phyloP scores from a whole-genome alignment of 2,797 vertebrate genomes.

The Sciurus vulgaris region DNA sequence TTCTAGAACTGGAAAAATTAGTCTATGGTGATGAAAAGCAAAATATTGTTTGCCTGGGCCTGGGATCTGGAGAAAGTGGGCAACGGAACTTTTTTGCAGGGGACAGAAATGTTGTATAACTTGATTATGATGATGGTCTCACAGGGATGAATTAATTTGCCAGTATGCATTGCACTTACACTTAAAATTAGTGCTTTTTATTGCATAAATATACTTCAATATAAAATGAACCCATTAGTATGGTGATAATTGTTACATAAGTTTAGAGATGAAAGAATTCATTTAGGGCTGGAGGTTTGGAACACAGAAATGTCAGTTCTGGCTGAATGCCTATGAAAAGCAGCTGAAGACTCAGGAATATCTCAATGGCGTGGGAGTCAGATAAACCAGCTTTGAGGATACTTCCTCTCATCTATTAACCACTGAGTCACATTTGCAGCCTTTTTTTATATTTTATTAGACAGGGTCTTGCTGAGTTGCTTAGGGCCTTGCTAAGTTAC shows the following conservation, averaged over 20 bases:
- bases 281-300: not conserved
- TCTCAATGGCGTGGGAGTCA: not conserved
- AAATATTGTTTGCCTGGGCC: not conserved
- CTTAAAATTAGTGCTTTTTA: conserved; percentile 54
- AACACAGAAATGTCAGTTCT: not conserved
- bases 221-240: conserved; percentile 16
- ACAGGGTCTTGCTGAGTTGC: too few relatives aligned
- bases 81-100: not conserved
- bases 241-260: conserved; percentile 32
- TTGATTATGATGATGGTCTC: not conserved
- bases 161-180: not conserved
- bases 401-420: not conserved
- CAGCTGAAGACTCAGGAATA: not conserved
- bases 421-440: too few relatives aligned
- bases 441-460: too few relatives aligned
- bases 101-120: not conserved
- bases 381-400: conserved; percentile 29
- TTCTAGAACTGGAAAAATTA: conserved; percentile 39
- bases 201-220: conserved; percentile 14
- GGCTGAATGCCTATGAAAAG: not conserved
- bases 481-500: too few relatives aligned
- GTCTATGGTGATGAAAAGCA: not conserved
- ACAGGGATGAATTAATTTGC: conserved; percentile 37
- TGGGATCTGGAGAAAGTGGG: not conserved
- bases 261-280: not conserved